These are phyloP conservation scores for Psittacus erithacus DNA, from an alignment of 2,113 vertebrate species.

Conservation along the genomic window DNA sequence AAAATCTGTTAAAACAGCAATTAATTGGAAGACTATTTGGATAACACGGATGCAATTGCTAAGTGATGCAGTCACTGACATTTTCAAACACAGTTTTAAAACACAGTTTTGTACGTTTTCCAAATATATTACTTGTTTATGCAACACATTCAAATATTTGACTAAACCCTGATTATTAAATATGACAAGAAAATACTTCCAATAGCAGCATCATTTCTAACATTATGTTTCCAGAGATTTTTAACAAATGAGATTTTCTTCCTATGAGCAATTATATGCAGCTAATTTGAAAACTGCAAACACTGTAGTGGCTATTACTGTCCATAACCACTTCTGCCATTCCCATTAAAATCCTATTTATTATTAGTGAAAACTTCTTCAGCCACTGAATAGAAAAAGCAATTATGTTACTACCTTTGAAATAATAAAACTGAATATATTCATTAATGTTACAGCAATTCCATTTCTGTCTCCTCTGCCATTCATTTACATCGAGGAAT, in stretches of 20 bases:
- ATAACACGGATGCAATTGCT: background rate
- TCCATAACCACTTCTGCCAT: slow-evolving; percentile 55
- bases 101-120: background rate
- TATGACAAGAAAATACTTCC: slow-evolving; percentile 44
- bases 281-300: slow-evolving; percentile 64
- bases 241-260: slow-evolving; percentile 68
- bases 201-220: background rate
- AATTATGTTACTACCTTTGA: slow-evolving; percentile 64
- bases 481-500: slow-evolving; percentile 35
- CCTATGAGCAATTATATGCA: slow-evolving; percentile 69
- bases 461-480: slow-evolving; percentile 31
- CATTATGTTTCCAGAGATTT: slow-evolving; percentile 38
- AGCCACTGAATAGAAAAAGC: slow-evolving; percentile 63
- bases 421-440: slow-evolving; percentile 67
- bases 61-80: background rate
- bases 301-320: slow-evolving; percentile 45
- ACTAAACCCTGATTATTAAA: slow-evolving; percentile 55
- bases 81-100: background rate
- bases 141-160: slow-evolving; percentile 28
- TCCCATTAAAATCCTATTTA: slow-evolving; percentile 67
- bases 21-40: background rate
- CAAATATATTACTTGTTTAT: slow-evolving; percentile 5
- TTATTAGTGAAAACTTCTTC: slow-evolving; percentile 62
- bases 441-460: slow-evolving; percentile 63
- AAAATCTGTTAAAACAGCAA: background rate